Base-by-base conservation (phyloP, 1,140 invertebrate species). In the Trichonephila clavata region DNA sequence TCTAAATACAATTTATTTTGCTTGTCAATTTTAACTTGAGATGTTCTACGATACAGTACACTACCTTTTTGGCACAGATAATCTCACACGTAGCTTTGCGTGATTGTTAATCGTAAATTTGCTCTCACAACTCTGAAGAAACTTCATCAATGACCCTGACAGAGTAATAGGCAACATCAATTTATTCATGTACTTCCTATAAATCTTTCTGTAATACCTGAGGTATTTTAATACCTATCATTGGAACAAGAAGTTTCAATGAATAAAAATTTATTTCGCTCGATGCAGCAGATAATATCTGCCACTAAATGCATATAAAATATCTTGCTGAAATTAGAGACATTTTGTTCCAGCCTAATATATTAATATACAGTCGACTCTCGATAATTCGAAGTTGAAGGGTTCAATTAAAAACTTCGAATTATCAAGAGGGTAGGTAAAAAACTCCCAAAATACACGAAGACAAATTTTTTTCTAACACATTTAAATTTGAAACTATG, bases 41-140 rank as follows among this genome's bases (percentile, higher is more conserved):
- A 63, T 63, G 61, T 21, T 39, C 27, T 77, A 18, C 24, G 5
- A 32, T 77, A 20, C 0, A 39, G 16, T 77, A 18, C 18, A 32
- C 27, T 27, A 77, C 32, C 27, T 77, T 77, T 77, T 77, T 77
- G 71, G 71, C 71, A 77, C 24, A 32, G 71, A 32, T 18, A 39
- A 77, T 77, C 27, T 77, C 71, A 77, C 71, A 77, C 71, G 71
- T 77, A 77, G 71, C 71, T 83, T 39, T 24, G 81, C 81, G 81
- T 83, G 81, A n/a, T 83, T 50, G n/a, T 20, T 13, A 13, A 14
- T 50, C 43, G 81, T 83, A 83, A 83, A 83, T 50, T 59, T 24
- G 13, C 81, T 59, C 24, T 43, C 16, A 83, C 13, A 83, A 57
- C 20, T 57, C 81, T 50, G n/a, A 83, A 50, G 50, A 83, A 83